Conservation (phyloP, 30 jellyfish, hydroid and myxozoan species). For the Morbakka virulenta region DNA sequence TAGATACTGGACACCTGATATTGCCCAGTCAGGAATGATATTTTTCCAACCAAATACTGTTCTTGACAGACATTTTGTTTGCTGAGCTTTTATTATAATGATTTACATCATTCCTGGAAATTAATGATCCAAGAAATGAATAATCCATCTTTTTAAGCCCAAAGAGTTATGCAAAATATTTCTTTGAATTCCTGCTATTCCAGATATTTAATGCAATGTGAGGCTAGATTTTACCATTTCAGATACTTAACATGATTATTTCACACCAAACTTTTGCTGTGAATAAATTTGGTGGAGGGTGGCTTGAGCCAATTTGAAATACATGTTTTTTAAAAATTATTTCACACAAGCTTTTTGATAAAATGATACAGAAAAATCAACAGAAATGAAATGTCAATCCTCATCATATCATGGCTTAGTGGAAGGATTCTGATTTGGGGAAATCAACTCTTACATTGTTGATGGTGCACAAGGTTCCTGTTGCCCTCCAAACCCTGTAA, state of each 20-base stretch:
- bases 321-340: not conserved
- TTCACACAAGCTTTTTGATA: not conserved
- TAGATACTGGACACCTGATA: no score
- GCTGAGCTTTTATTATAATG: no score
- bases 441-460: not conserved
- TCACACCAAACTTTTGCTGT: not conserved
- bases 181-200: no score
- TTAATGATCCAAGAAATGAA: no score
- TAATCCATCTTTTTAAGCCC: no score
- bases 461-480: not conserved
- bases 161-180: no score
- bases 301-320: not conserved
- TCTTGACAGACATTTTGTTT: no score
- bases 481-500: not conserved
- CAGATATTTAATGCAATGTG: not conserved
- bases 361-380: not conserved
- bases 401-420: not conserved
- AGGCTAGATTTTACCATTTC: not conserved
- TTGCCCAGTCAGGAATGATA: no score
- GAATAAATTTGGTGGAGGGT: not conserved
- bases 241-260: not conserved
- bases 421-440: not conserved
- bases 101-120: no score
- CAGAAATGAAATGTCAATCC: not conserved
- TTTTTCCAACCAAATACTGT: no score